Percentiles rank a stretch among this genome's conserved stretches.
phyloP scores from a whole-genome alignment of 2,888 invertebrate genomes.

The Eupithecia tripunctaria region DNA sequence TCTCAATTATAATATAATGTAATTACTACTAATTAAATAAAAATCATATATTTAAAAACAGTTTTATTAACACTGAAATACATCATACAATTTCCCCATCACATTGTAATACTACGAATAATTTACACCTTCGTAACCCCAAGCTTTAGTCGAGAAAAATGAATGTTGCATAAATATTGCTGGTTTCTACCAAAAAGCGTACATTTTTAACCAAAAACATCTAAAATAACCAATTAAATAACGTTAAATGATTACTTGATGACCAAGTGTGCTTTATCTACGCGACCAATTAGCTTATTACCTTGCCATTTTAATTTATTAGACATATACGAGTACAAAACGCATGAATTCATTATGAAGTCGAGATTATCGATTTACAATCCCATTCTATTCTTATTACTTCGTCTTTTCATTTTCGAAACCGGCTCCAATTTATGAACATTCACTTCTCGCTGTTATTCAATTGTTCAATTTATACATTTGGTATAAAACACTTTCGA shows the following conservation, averaged over 20 bases:
- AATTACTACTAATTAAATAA: conserved; percentile 16
- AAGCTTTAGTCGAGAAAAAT: background rate
- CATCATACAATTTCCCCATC: conserved; percentile 74
- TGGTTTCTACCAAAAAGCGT: background rate
- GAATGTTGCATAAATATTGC: background rate
- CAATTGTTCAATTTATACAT: background rate
- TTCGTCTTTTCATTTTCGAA: background rate
- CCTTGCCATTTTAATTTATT: too few relatives aligned
- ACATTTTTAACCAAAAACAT: background rate
- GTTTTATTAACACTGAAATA: conserved; percentile 76
- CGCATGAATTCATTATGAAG: too few relatives aligned
- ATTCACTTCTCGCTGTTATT: background rate
- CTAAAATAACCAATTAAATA: background rate
- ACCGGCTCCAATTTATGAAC: background rate
- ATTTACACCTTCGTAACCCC: conserved; percentile 56
- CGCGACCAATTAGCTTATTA: too few relatives aligned
- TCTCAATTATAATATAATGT: too few relatives aligned
- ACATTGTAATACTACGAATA: conserved; percentile 67
- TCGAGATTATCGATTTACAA: too few relatives aligned
- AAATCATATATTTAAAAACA: conserved; percentile 54
- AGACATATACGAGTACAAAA: too few relatives aligned
- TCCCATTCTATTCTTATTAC: too few relatives aligned
- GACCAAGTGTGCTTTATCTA: background rate
- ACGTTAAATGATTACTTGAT: background rate
- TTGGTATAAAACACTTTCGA: background rate